Conservation (phyloP, 2,113 vertebrate genomes). For the Macrotis lagotis region DNA sequence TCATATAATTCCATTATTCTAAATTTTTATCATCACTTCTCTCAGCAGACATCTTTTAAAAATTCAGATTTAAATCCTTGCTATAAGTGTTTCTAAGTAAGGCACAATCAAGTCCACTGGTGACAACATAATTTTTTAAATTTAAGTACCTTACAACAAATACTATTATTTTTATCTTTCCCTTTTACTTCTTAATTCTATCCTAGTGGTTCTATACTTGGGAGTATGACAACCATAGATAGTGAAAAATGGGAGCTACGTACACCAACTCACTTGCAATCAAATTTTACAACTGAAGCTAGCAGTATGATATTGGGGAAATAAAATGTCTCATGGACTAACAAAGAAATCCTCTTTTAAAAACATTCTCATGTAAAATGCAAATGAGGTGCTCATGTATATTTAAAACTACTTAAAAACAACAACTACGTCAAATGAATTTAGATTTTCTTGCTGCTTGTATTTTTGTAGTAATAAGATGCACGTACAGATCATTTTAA, state of each 20-base stretch:
- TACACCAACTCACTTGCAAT: rapidly evolving
- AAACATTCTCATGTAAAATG: not conserved
- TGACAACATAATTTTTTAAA: not conserved
- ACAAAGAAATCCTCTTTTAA: not conserved
- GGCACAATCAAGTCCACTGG: not conserved
- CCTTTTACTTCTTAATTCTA: not conserved
- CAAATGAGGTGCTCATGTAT: not conserved
- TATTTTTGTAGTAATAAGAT: conserved; percentile 47
- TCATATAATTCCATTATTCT: not conserved
- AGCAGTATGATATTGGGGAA: not conserved
- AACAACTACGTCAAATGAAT: not conserved
- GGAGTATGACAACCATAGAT: not conserved
- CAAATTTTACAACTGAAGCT: not conserved
- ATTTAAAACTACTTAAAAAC: conserved; percentile 6
- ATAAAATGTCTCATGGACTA: not conserved
- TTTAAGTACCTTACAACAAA: not conserved
- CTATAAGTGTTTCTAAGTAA: not conserved
- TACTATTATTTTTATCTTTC: not conserved
- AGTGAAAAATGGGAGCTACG: not conserved
- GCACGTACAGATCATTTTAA: conserved; percentile 54
- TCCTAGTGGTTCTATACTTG: not conserved
- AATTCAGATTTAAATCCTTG: not conserved
- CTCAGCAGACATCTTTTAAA: conserved; percentile 1
- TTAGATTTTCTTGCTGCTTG: not conserved
- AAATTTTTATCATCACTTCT: conserved; percentile 36